A percentile compares a stretch with the other conserved stretches of the same genome.
Evolutionary conservation across 2,888 invertebrate species (phyloP).

Genomic region (Pristionchus mayeri): DNA sequence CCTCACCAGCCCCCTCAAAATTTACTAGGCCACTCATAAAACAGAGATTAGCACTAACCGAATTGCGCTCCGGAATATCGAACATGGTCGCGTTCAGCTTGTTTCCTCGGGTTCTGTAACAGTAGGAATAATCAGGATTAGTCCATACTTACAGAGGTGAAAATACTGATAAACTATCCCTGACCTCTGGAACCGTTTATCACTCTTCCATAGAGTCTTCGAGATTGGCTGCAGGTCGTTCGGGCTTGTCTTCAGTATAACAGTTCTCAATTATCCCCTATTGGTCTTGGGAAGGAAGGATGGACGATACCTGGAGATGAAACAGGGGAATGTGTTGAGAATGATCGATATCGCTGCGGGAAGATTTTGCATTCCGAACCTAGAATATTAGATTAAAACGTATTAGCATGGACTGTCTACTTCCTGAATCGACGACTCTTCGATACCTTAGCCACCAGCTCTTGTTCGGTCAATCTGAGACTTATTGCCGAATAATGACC

Average conservation of each 20-base stretch:
- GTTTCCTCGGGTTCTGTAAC: not conserved
- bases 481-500: not conserved
- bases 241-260: not conserved
- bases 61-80: conserved; percentile 10
- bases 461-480: not conserved
- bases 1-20: not conserved
- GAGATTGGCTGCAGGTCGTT: not conserved
- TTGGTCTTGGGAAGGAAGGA: not conserved
- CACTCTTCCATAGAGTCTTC: not conserved
- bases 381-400: not conserved
- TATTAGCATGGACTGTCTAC: not conserved
- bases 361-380: not conserved
- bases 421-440: conserved; percentile 13
- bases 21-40: not conserved
- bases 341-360: not conserved
- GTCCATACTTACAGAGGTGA: not conserved
- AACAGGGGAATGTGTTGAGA: conserved; percentile 1
- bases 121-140: not conserved
- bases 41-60: not conserved
- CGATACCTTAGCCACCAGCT: not conserved
- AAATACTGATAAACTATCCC: not conserved
- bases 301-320: not conserved
- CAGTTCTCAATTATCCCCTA: not conserved
- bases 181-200: not conserved
- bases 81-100: conserved; percentile 12